Base-by-base conservation (phyloP, 2,888 invertebrate species). In the Scaptomyza polygonia region DNA sequence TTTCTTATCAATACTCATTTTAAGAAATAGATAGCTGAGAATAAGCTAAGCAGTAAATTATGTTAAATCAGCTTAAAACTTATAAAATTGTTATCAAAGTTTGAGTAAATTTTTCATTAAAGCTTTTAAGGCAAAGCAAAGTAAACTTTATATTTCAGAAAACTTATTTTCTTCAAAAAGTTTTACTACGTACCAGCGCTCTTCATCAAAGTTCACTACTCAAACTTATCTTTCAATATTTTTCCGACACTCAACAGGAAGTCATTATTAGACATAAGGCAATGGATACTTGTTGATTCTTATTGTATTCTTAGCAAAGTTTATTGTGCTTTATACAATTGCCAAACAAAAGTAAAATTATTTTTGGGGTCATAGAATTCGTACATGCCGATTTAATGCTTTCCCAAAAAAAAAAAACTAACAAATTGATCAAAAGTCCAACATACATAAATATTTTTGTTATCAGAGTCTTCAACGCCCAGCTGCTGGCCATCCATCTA, bases 391-490 rank as follows among this genome's bases (percentile, higher is more conserved):
- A 12, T 21, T 42, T 3, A 12, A 25, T 43, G 21, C 12, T 42
- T 21, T 21, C 32, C 5, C 14, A 25, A 32, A 21, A 16, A 25
- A 32, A 21, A 16, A 29, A 21, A 32, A 21, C 21, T 21, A 1
- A 21, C 21, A 21, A 21, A 21, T 21, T 16, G 29, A 29, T 21
- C 18, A 43, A 58, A 43, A 52, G 32, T 61, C 7, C 9, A 25
- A 16, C 2, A 21, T 34, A 25, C 25, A 49, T 36, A 25, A 39
- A 49, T 21, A 25, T 16, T 14, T 16, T 11, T 42, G 18, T 59
- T 59, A 59, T 68, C 73, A 21, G 30, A 47, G 25, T 49, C 8
- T 49, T 9, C 57, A 47, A 47, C 45, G 21, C 40, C 47, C 56
- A 34, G 52, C 39, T 11, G 25, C 18, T 32, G 25, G 5, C 25